These are phyloP conservation scores for Emmelina monodactyla DNA, from an alignment of 2,888 invertebrate genomes.

Conservation along the genomic window DNA sequence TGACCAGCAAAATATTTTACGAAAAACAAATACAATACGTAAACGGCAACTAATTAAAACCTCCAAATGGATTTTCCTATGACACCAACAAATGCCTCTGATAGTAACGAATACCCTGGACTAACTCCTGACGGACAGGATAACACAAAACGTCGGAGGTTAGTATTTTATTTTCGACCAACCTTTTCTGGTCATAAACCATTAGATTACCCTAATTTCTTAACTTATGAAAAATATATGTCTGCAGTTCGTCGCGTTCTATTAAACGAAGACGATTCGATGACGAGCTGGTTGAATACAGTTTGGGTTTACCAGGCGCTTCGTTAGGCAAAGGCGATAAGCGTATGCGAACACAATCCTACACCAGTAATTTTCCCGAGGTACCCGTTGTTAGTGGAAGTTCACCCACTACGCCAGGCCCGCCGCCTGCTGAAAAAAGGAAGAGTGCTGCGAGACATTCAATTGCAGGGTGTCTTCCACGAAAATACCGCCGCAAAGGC, in stretches of 20 bases:
- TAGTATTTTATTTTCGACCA: no score
- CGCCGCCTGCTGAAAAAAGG: slow-evolving; percentile 29
- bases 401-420: slow-evolving; percentile 27
- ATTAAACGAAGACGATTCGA: slow-evolving; percentile 96
- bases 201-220: slow-evolving; percentile 5
- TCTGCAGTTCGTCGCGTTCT: slow-evolving; percentile 83
- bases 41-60: neutral
- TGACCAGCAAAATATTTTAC: no score
- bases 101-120: slow-evolving; percentile 49
- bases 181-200: neutral
- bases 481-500: slow-evolving; percentile 67
- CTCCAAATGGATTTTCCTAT: slow-evolving; percentile 49
- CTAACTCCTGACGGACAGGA: slow-evolving; percentile 40
- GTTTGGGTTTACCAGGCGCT: slow-evolving; percentile 72
- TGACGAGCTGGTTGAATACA: slow-evolving; percentile 95
- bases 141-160: slow-evolving; percentile 60
- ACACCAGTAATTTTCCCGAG: slow-evolving; percentile 62
- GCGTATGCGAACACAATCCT: slow-evolving; percentile 54
- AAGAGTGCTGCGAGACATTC: slow-evolving; percentile 48
- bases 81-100: slow-evolving; percentile 45
- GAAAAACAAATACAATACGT: neutral
- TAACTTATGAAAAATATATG: neutral
- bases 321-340: slow-evolving; percentile 54
- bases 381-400: slow-evolving; percentile 26
- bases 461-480: slow-evolving; percentile 38